Evolutionary conservation across 2,113 vertebrate genomes (phyloP).

Genomic region (Capreolus pygargus): DNA sequence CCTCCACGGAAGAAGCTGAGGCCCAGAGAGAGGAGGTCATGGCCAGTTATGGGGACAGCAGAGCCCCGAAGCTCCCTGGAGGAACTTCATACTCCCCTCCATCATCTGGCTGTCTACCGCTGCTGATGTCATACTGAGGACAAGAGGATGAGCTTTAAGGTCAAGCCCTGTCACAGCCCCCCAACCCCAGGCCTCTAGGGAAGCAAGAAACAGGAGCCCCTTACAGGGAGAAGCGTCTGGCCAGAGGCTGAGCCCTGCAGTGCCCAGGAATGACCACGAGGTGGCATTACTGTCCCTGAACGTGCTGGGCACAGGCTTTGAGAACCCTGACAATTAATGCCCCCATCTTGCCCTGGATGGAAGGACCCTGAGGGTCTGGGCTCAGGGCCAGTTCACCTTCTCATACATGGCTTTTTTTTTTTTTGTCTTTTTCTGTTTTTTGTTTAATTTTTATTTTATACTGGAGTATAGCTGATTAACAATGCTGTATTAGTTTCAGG

Average conservation of each 20-base stretch:
- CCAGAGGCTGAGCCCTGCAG: background rate
- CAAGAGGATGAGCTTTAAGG: background rate
- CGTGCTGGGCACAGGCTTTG: background rate
- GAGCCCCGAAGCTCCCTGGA: background rate
- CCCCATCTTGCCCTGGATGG: background rate
- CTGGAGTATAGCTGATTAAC: constrained; percentile 62
- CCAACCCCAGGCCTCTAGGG: background rate
- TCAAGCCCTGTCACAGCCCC: background rate
- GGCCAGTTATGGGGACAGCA: background rate
- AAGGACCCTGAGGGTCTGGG: background rate
- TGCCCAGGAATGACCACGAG: background rate
- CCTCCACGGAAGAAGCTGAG: background rate
- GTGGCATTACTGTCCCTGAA: background rate
- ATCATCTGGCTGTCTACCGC: constrained; percentile 83
- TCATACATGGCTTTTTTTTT: constrained; percentile 83
- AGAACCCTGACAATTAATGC: background rate
- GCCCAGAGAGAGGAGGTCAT: background rate
- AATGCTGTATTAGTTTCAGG: background rate
- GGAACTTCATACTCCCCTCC: constrained; percentile 88
- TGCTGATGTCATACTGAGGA: constrained; percentile 84
- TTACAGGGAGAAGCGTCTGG: background rate
- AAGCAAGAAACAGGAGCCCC: background rate
- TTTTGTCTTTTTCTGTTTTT: constrained; percentile 52
- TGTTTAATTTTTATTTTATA: background rate
- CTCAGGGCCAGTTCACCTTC: constrained; percentile 78